phyloP scores from a whole-genome alignment of 1,140 invertebrate species.

The Drosophila yakuba region DNA sequence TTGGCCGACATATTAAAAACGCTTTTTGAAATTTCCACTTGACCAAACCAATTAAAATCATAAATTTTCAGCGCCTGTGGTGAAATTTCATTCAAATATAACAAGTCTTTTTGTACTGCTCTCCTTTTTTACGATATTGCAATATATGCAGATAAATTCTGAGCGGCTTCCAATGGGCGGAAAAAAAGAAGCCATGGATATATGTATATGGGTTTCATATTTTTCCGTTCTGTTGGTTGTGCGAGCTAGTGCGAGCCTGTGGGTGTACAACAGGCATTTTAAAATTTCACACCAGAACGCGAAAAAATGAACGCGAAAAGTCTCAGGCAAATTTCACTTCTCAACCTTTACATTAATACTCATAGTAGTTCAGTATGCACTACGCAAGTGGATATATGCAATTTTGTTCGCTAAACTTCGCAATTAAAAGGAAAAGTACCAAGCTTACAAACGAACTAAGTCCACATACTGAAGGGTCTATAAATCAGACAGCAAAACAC shows the following conservation, averaged over 20 bases:
- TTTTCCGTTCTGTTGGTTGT: conserved; percentile 35
- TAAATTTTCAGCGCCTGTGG: conserved; percentile 70
- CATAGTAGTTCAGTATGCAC: no score
- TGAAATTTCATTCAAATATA: conserved; percentile 72
- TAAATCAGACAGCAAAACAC: no score
- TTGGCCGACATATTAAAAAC: conserved; percentile 59
- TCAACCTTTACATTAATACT: background rate
- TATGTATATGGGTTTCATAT: conserved; percentile 54
- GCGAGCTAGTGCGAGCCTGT: conserved; percentile 9
- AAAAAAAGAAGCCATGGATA: conserved; percentile 14
- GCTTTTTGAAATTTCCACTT: conserved; percentile 73
- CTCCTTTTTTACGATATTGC: conserved; percentile 26
- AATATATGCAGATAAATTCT: conserved; percentile 51
- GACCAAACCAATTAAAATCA: conserved; percentile 82
- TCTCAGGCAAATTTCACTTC: conserved; percentile 26
- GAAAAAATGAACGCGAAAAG: conserved; percentile 37
- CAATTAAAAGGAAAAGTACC: no score
- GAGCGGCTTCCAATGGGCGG: conserved; percentile 7
- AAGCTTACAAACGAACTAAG: no score
- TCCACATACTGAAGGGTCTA: no score
- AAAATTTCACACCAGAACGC: conserved; percentile 52
- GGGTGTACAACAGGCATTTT: conserved; percentile 24
- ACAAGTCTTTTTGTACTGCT: conserved; percentile 38
- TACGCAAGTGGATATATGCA: no score
- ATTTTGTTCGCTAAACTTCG: no score